These are phyloP conservation scores for Paralvinella palmiformis DNA, from an alignment of 1,140 invertebrate genomes.

Conservation along the genomic window DNA sequence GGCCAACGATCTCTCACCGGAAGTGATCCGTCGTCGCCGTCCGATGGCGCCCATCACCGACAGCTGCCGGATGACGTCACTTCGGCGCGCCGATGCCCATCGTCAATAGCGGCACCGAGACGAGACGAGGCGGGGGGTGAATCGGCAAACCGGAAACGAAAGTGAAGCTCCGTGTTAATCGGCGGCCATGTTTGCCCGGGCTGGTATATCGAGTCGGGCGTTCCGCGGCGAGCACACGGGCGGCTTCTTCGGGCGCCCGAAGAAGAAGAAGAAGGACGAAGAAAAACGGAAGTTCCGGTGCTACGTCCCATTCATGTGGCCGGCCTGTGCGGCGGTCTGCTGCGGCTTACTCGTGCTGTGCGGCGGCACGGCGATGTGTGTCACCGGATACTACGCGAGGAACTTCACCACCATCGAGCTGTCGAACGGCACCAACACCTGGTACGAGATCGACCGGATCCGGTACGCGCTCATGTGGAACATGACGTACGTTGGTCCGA, in stretches of 20 bases:
- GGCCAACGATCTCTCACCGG: no score
- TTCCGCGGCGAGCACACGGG: no score
- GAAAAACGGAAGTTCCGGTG: slow-evolving; percentile 3
- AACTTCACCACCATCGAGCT: background rate
- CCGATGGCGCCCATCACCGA: no score
- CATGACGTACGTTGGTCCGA: slow-evolving; percentile 15
- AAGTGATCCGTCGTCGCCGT: no score
- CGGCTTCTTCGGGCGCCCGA: background rate
- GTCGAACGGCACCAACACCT: background rate
- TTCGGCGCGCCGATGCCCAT: no score
- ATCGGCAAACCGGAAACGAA: no score
- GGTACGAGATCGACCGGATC: background rate
- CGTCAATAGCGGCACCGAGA: no score
- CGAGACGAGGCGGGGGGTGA: no score
- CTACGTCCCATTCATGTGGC: slow-evolving; percentile 14
- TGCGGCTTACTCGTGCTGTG: background rate
- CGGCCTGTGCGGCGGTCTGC: background rate
- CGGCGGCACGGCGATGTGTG: background rate
- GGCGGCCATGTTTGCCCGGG: no score
- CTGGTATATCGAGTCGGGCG: no score
- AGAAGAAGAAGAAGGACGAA: background rate
- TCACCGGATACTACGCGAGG: slow-evolving; percentile 8
- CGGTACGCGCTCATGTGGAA: background rate
- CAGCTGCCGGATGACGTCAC: no score
- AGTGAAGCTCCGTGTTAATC: no score